Percentiles rank a stretch among this genome's conserved stretches.
Conservation (phyloP, 35 echinoderm and acorn worm genomes). For the Eucidaris tribuloides region DNA sequence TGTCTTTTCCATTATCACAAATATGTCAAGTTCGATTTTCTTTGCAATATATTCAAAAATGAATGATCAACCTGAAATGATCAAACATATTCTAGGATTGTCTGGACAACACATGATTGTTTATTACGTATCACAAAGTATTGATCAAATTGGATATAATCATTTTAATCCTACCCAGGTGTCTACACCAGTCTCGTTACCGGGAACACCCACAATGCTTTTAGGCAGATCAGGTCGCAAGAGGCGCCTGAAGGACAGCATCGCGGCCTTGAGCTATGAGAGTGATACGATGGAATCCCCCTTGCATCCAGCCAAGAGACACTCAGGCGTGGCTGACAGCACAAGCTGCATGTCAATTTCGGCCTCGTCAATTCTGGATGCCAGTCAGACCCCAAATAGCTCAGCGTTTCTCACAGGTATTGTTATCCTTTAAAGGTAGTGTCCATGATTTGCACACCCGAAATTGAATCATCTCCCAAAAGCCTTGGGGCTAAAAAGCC, state of each 20-base stretch:
- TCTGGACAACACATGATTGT: too few relatives aligned
- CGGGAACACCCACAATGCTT: background rate
- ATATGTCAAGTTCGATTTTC: too few relatives aligned
- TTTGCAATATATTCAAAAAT: too few relatives aligned
- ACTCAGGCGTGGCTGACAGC: constrained; percentile 18
- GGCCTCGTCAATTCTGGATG: constrained; percentile 81
- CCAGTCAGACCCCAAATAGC: constrained; percentile 72
- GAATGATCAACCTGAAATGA: too few relatives aligned
- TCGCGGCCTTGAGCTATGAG: constrained; percentile 65
- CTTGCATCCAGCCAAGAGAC: constrained; percentile 47
- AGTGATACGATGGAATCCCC: constrained; percentile 66
- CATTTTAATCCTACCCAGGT: background rate
- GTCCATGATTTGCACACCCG: too few relatives aligned
- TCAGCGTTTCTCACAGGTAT: background rate
- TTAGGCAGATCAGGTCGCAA: constrained; percentile 29
- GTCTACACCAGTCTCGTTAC: constrained; percentile 12
- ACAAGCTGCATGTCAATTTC: constrained; percentile 54
- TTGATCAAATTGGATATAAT: too few relatives aligned
- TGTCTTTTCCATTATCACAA: too few relatives aligned
- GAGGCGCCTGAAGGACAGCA: constrained; percentile 80
- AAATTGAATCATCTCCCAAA: too few relatives aligned
- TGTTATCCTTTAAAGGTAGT: too few relatives aligned
- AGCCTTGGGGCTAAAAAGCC: too few relatives aligned
- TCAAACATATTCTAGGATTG: too few relatives aligned
- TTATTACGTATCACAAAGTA: too few relatives aligned